Evolutionary conservation across 2,797 vertebrate genomes (phyloP).

Genomic region (Xenopus petersii): DNA sequence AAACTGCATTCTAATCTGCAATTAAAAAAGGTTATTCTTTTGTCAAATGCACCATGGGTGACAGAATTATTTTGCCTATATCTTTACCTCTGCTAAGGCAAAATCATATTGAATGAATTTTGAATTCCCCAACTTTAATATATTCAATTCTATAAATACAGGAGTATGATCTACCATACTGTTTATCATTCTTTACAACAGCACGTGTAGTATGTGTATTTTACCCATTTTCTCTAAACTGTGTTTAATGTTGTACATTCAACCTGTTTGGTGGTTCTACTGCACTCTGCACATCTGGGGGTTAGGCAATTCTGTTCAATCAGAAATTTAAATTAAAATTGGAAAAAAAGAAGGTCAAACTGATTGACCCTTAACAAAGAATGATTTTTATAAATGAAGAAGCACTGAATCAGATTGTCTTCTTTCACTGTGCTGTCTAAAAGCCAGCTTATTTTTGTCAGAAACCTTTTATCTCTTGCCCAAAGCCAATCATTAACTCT

Average conservation of each 20-base stretch:
- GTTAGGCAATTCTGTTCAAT: neutral
- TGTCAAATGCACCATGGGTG: no score
- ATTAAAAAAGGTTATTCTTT: no score
- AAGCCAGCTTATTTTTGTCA: neutral
- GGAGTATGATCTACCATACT: no score
- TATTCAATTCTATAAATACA: no score
- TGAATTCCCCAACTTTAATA: no score
- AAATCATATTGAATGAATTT: no score
- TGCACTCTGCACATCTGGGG: neutral
- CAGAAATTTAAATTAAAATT: neutral
- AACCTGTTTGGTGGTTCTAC: neutral
- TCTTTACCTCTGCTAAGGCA: no score
- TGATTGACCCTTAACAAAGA: neutral
- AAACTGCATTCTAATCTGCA: no score
- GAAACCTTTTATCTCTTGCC: conserved; percentile 2
- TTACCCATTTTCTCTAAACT: neutral
- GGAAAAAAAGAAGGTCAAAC: neutral
- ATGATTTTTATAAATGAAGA: neutral
- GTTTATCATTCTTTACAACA: no score
- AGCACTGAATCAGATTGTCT: neutral
- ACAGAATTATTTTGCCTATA: no score
- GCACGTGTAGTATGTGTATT: no score
- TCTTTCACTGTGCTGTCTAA: neutral
- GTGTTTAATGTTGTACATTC: neutral
- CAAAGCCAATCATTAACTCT: neutral